Evolutionary conservation across 2,113 vertebrate genomes (phyloP).

Genomic region (Microtus oregoni): DNA sequence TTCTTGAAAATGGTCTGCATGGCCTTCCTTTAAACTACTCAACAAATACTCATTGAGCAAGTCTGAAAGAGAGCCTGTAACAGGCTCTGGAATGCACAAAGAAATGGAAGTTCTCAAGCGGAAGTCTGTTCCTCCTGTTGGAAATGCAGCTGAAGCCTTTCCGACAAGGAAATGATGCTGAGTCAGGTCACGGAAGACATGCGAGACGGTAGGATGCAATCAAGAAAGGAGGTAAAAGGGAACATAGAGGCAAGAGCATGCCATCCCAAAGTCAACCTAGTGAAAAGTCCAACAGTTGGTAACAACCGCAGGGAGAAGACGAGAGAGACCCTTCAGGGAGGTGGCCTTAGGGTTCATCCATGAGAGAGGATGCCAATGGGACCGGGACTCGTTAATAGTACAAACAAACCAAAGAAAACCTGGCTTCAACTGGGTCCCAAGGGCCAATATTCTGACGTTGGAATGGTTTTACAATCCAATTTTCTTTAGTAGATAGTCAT

Average conservation of each 20-base stretch:
- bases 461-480: neutral
- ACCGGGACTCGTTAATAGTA: neutral
- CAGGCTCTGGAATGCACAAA: neutral
- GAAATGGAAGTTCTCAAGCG: neutral
- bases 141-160: neutral
- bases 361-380: neutral
- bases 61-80: neutral
- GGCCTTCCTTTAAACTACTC: neutral
- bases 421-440: neutral
- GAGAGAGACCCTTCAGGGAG: neutral
- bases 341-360: neutral
- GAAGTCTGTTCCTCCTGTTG: neutral
- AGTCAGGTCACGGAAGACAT: neutral
- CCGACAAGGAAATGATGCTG: neutral
- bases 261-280: neutral
- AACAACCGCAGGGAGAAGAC: neutral
- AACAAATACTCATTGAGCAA: neutral
- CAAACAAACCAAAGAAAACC: no score
- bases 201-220: neutral
- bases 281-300: neutral
- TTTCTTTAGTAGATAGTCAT: neutral
- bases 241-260: neutral
- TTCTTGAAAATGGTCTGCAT: neutral
- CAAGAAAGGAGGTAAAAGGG: neutral
- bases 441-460: neutral